Conservation (phyloP, 1,140 invertebrate species). For the Bombus balteatus region DNA sequence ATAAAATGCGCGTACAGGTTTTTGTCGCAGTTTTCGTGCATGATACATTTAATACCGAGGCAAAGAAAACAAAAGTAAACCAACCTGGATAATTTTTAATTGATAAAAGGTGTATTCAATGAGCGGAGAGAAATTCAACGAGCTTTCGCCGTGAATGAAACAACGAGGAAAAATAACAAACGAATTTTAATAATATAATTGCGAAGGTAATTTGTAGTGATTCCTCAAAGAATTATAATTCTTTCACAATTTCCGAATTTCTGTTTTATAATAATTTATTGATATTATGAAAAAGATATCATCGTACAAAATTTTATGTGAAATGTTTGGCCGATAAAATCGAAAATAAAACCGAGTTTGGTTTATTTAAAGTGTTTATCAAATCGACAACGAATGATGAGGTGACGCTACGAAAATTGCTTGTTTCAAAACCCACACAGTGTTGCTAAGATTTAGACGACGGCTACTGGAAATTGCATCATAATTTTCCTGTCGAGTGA, state of each 20-base stretch:
- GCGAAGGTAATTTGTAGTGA: too few relatives aligned
- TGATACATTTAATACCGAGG: not conserved
- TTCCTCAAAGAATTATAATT: too few relatives aligned
- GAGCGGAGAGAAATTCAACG: too few relatives aligned
- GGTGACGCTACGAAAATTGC: slow-evolving; percentile 27
- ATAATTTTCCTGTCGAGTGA: slow-evolving; percentile 37
- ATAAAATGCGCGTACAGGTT: not conserved
- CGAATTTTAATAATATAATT: too few relatives aligned
- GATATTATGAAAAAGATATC: not conserved
- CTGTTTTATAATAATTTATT: not conserved
- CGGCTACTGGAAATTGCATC: slow-evolving; percentile 45
- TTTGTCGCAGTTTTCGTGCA: too few relatives aligned
- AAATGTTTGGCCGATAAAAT: not conserved
- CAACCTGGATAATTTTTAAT: slow-evolving; percentile 8
- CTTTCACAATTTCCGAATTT: not conserved
- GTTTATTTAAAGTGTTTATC: slow-evolving; percentile 20
- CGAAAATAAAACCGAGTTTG: too few relatives aligned
- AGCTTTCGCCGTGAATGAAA: not conserved
- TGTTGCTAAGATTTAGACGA: slow-evolving; percentile 43
- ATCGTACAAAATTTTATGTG: not conserved
- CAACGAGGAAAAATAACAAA: too few relatives aligned
- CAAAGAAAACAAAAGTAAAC: not conserved
- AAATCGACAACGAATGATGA: not conserved
- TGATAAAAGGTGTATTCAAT: not conserved
- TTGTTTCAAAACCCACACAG: slow-evolving; percentile 16